Evolutionary conservation across 2,113 vertebrate species (phyloP), one percentile per base, ranked within the genome.

Genomic region (Nannobrachium achirus): DNA sequence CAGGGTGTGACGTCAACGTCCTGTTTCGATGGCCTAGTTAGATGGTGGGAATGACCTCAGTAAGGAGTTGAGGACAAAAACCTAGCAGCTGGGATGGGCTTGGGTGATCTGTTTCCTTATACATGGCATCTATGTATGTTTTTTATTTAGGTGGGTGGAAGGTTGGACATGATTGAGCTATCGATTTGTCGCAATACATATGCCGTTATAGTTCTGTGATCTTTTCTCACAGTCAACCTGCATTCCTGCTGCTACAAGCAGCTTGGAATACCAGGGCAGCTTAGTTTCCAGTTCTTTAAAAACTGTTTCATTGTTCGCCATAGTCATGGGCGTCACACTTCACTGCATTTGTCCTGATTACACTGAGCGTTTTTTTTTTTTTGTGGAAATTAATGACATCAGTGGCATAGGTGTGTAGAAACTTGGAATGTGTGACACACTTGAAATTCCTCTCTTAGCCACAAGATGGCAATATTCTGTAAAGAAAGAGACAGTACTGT

Each of bases 1-100:
- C 77, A 89, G 87, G 88, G 88, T 70, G 83, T 88, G 75, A 75
- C 79, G 80, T 83, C 78, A 85, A 11, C 68, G 82, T 91, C 89
- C 87, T 86, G 49, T 57, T 48, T 72, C 72, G 69, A 81, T 76
- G 73, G 69, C 20, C 60, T 19, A 38, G 62, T 72, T 84, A 77
- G 78, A 84, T 84, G 58, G 66, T 86, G 83, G 78, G 74, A 89
- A 86, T 86, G 58, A 86, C 79, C 56, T 82, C 69, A 73, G 50
- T 75, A 49, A 44, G 8, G 25, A 20, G 6, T 45, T 76, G 45
- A 44, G 8, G 25, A 20, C 4, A 49, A 16, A 33, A 79, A 5
- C 11, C 67, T 63, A 64, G 14, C 49, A 38, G 16, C 1, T 52
- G 39, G 58, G 50, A 73, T 7, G 49, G 49, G 10, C 13, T 48